These are phyloP conservation scores for Heterodera schachtii DNA, from an alignment of 1,140 invertebrate species.

Conservation along the genomic window DNA sequence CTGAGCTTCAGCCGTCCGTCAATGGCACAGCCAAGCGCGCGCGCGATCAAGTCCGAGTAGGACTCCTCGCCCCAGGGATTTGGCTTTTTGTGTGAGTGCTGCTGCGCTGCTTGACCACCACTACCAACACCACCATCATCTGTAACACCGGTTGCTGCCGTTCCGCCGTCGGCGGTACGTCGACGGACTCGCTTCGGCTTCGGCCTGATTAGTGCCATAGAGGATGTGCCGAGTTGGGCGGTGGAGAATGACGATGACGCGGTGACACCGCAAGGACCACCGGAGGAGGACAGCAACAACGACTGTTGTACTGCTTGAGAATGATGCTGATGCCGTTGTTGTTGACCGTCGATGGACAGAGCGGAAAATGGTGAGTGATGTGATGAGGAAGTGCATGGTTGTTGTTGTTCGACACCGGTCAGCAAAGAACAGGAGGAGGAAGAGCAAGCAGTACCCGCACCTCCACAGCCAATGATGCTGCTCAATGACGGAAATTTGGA, in stretches of 20 bases:
- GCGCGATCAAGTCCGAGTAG: slow-evolving; percentile 62
- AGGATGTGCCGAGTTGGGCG: background rate
- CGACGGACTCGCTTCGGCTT: slow-evolving; percentile 59
- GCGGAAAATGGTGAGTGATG: background rate
- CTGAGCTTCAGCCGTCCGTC: slow-evolving; percentile 62
- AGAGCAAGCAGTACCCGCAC: no score
- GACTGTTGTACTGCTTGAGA: slow-evolving; percentile 3
- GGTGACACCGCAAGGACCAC: background rate
- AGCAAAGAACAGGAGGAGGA: background rate
- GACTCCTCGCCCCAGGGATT: slow-evolving; percentile 65
- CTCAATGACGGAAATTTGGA: background rate
- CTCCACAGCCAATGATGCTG: background rate
- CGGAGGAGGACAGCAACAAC: background rate
- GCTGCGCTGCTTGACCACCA: background rate
- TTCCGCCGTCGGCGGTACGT: slow-evolving; percentile 48
- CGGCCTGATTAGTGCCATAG: slow-evolving; percentile 4
- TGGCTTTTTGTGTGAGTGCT: slow-evolving; percentile 59
- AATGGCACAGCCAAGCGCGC: slow-evolving; percentile 52
- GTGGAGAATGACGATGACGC: background rate
- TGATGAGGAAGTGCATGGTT: background rate
- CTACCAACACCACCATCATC: background rate
- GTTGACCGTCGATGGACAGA: background rate
- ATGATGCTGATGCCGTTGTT: background rate
- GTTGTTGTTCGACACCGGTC: background rate
- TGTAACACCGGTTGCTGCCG: background rate